Conservation (phyloP, 92 coral and sea anemone species). For the Umimayanthus chanpuru region DNA sequence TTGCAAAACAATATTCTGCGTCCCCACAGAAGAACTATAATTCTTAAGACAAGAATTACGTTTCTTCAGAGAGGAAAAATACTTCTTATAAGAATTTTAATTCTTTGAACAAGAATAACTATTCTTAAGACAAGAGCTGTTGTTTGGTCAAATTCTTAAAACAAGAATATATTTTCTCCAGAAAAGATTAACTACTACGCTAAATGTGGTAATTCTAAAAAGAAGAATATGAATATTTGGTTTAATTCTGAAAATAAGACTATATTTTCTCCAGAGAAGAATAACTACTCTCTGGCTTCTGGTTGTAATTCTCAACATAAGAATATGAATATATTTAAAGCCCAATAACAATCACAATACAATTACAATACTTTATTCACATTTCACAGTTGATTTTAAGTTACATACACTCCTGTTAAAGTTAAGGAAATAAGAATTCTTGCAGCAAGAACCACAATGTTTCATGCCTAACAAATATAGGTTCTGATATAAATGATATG, state of each 20-base stretch:
- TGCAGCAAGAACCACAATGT: background rate
- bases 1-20: slow-evolving; percentile 29
- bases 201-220: slow-evolving; percentile 3
- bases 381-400: too few species aligned
- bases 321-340: slow-evolving; percentile 14
- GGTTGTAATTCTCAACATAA: slow-evolving; percentile 14
- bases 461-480: slow-evolving; percentile 2
- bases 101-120: slow-evolving; percentile 27
- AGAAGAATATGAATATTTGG: slow-evolving; percentile 11
- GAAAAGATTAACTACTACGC: slow-evolving; percentile 14
- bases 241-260: slow-evolving; percentile 19
- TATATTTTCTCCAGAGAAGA: background rate
- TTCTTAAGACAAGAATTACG: slow-evolving; percentile 16
- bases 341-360: background rate
- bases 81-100: slow-evolving; percentile 8
- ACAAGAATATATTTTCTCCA: slow-evolving; percentile 1
- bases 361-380: too few species aligned
- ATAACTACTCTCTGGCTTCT: slow-evolving; percentile 16
- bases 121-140: slow-evolving; percentile 44
- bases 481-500: slow-evolving; percentile 12
- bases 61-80: slow-evolving; percentile 29
- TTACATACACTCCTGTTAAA: background rate
- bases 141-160: slow-evolving; percentile 35
- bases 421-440: slow-evolving; percentile 4
- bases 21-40: slow-evolving; percentile 38